A percentile compares a stretch with the other conserved stretches of the same genome.
Evolutionary conservation across 2,797 vertebrate genomes (phyloP).

Genomic region (Atherinosoma microstoma): DNA sequence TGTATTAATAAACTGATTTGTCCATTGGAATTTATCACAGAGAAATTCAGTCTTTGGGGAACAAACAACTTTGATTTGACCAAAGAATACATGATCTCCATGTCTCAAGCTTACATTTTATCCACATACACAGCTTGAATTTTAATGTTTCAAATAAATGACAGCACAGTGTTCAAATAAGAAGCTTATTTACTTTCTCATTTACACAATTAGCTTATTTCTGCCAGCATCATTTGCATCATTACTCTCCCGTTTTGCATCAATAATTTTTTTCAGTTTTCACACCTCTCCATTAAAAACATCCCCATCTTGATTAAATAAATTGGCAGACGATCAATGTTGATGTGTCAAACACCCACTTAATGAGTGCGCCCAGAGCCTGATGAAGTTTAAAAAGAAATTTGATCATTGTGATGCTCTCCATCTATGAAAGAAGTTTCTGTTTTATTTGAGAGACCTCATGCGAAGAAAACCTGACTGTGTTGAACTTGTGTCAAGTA

Average conservation of each 20-base stretch:
- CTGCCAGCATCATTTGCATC: neutral
- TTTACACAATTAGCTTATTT: neutral
- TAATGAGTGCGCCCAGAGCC: neutral
- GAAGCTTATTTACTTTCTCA: neutral
- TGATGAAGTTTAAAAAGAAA: neutral
- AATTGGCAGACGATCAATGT: neutral
- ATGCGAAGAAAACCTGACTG: neutral
- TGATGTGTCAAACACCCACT: neutral
- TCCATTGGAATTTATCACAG: too few relatives aligned
- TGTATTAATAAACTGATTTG: too few relatives aligned
- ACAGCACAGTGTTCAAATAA: neutral
- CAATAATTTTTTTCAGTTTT: neutral
- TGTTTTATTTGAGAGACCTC: neutral
- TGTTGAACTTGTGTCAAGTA: neutral
- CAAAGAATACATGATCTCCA: too few relatives aligned
- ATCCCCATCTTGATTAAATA: neutral
- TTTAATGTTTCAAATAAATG: constrained; percentile 4
- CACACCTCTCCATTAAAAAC: neutral
- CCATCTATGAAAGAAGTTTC: neutral
- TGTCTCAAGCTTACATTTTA: neutral
- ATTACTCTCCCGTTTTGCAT: neutral
- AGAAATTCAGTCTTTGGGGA: too few relatives aligned
- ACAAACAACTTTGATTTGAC: too few relatives aligned
- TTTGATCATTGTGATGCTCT: neutral
- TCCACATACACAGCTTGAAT: neutral